phyloP scores from a whole-genome alignment of 2,113 vertebrate species.

The Sterrhoptilus dennistouni region DNA sequence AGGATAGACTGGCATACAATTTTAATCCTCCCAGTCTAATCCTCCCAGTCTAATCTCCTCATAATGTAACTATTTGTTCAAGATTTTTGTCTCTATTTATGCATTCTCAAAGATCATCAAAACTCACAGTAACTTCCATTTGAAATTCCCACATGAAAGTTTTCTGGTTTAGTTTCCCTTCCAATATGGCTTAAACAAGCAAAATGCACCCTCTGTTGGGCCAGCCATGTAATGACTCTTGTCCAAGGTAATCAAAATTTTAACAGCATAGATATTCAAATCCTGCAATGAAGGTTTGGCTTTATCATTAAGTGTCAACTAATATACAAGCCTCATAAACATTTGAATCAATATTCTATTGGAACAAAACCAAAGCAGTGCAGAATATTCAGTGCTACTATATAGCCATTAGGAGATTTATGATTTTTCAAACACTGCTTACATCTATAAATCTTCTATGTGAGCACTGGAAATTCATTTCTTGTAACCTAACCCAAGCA shows the following conservation, averaged over 20 bases:
- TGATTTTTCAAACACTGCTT: neutral
- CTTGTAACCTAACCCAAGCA: neutral
- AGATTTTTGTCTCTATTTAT: constrained; percentile 8
- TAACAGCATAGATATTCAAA: neutral
- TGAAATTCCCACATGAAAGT: neutral
- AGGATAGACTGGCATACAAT: constrained; percentile 7
- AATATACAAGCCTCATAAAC: neutral
- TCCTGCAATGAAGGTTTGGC: neutral
- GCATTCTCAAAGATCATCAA: neutral
- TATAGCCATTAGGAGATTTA: neutral
- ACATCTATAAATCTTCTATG: neutral
- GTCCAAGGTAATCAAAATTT: neutral
- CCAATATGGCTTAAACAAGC: neutral
- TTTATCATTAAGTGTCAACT: neutral
- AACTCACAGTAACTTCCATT: neutral
- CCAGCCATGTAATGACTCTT: neutral
- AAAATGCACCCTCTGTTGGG: constrained; percentile 39
- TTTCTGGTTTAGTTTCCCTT: neutral
- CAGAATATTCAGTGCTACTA: neutral
- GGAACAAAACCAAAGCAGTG: neutral
- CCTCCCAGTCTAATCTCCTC: neutral
- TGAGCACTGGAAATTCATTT: neutral
- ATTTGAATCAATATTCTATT: neutral
- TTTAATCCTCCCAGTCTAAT: constrained; percentile 29
- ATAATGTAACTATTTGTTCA: constrained; percentile 27